Conservation (phyloP, 2,888 invertebrate species). For the Pegoplata infirma region DNA sequence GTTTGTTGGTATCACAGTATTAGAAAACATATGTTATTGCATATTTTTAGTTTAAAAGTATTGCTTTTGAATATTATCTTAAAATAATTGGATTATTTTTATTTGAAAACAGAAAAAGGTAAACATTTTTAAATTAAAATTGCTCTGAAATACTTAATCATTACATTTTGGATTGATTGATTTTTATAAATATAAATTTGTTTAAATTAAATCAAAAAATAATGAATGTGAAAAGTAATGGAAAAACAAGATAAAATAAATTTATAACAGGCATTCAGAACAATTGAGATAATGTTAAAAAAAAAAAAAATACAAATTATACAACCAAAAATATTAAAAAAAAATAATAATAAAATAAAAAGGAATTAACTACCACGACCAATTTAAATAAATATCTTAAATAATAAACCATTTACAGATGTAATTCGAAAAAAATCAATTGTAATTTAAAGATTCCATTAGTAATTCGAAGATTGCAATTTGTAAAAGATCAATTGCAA, state of each 20-base stretch:
- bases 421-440: no score
- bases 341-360: conserved; percentile 24
- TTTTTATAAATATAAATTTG: not conserved
- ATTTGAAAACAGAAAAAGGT: conserved; percentile 9
- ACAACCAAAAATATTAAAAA: conserved; percentile 30
- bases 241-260: conserved; percentile 10
- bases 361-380: conserved; percentile 44
- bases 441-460: no score
- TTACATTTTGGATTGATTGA: conserved; percentile 7
- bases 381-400: conserved; percentile 22
- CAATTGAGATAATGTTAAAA: conserved; percentile 71
- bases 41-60: conserved; percentile 11
- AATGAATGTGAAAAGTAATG: conserved; percentile 40
- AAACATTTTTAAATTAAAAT: conserved; percentile 41
- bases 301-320: conserved; percentile 37
- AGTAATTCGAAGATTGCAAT: no score
- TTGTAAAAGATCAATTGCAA: no score
- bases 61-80: conserved; percentile 39
- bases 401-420: no score
- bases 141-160: conserved; percentile 53
- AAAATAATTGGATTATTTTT: conserved; percentile 32
- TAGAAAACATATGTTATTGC: not conserved
- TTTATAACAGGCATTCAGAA: conserved; percentile 73
- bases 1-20: conserved; percentile 43
- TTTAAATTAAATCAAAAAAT: conserved; percentile 6